phyloP scores from a whole-genome alignment of 2,888 invertebrate species.

The Pheosia tremula region DNA sequence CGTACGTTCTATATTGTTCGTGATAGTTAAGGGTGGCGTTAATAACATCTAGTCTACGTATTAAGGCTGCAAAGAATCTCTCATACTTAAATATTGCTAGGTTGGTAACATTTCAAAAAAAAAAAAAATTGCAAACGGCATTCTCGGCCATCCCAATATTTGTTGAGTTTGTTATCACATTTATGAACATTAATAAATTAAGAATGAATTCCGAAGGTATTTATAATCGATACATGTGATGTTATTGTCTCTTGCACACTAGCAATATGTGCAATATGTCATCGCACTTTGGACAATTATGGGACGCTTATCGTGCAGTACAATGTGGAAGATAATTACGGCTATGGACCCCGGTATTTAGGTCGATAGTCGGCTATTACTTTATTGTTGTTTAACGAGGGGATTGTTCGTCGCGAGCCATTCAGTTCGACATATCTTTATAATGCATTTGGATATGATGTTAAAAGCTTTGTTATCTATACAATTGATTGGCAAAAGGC shows the following conservation, averaged over 20 bases:
- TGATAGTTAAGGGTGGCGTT: no score
- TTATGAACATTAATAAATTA: no score
- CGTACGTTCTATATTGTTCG: no score
- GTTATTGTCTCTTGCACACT: background rate
- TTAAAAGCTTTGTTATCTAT: background rate
- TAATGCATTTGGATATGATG: background rate
- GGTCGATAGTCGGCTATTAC: constrained; percentile 23
- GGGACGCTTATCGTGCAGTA: background rate
- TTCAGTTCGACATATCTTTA: constrained; percentile 7
- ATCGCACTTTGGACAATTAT: background rate
- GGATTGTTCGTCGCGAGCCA: constrained; percentile 24
- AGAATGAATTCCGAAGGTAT: no score
- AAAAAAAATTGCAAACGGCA: no score
- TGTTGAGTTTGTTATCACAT: no score
- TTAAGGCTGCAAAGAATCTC: no score
- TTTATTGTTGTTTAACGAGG: constrained; percentile 35
- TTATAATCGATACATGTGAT: no score
- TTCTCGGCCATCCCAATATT: no score
- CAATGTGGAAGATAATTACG: constrained; percentile 20
- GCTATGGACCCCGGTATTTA: constrained; percentile 14
- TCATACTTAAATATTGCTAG: no score
- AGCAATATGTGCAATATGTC: background rate
- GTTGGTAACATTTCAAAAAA: no score
- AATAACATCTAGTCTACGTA: no score
- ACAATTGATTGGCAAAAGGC: background rate